phyloP scores from a whole-genome alignment of 2,888 invertebrate species.

The Oscheius myriophilus region DNA sequence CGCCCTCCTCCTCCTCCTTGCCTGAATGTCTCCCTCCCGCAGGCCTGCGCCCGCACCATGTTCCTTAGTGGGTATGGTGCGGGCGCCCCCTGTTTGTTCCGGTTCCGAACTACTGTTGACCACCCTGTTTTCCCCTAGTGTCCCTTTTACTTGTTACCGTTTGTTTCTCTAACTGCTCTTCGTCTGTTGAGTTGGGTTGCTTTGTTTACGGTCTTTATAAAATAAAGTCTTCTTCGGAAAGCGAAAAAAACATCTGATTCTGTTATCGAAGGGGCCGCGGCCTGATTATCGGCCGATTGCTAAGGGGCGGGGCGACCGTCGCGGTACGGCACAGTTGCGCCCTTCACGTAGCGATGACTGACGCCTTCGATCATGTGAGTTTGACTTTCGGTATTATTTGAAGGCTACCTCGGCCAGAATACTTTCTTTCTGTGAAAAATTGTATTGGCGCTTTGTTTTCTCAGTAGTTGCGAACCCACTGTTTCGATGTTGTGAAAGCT shows the following conservation, averaged over 20 bases:
- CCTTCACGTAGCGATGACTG: conserved; percentile 5
- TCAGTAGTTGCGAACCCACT: too few species aligned
- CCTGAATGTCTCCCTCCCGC: not conserved
- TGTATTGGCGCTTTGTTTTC: too few species aligned
- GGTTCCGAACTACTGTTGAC: too few species aligned
- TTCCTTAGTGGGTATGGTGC: not conserved
- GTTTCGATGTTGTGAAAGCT: too few species aligned
- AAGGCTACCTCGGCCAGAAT: too few species aligned
- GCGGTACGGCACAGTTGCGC: not conserved
- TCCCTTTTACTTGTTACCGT: conserved; percentile 11
- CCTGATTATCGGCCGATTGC: too few species aligned
- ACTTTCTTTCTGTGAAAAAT: too few species aligned
- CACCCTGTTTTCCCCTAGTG: too few species aligned
- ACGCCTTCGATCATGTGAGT: conserved; percentile 26
- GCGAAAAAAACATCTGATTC: conserved; percentile 3
- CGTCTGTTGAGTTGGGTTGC: conserved; percentile 1
- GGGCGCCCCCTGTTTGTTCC: too few species aligned
- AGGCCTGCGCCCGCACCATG: conserved; percentile 25
- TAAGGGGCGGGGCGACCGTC: conserved; percentile 15
- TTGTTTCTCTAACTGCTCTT: not conserved
- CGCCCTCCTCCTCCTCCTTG: not conserved
- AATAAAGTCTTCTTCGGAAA: conserved; percentile 12
- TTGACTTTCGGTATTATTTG: too few species aligned
- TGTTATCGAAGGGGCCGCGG: conserved; percentile 8
- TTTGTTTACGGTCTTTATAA: conserved; percentile 14